Conservation (phyloP, 1,140 invertebrate genomes). For the Pseudomyrmex sp. region DNA sequence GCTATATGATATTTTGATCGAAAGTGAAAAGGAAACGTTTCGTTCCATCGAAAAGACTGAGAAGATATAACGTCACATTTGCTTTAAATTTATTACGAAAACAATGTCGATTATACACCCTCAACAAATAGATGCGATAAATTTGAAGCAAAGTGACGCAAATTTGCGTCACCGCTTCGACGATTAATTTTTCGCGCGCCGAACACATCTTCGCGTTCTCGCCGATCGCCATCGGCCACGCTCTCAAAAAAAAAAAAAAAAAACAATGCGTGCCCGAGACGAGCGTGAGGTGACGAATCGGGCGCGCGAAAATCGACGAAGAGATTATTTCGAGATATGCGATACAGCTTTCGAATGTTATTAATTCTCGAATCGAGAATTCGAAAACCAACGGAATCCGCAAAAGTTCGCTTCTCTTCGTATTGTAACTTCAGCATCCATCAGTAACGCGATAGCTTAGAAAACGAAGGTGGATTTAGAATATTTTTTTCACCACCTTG, state of each 20-base stretch:
- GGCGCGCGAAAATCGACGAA: not conserved
- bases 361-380: not conserved
- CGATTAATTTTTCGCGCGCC: not conserved
- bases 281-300: not conserved
- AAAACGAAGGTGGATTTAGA: conserved; percentile 5
- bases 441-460: not conserved
- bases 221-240: too few relatives aligned
- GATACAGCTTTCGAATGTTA: too few relatives aligned
- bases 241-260: too few relatives aligned
- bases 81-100: too few relatives aligned
- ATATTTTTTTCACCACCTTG: not conserved
- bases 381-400: not conserved
- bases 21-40: too few relatives aligned
- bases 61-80: too few relatives aligned
- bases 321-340: not conserved
- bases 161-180: too few relatives aligned
- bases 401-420: not conserved
- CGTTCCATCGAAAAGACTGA: too few relatives aligned
- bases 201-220: conserved; percentile 1
- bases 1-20: too few relatives aligned
- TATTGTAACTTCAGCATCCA: not conserved
- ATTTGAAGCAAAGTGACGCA: too few relatives aligned
- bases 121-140: too few relatives aligned
- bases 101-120: too few relatives aligned
- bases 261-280: not conserved